Evolutionary conservation across 2,113 vertebrate species (phyloP), one percentile per base, ranked within the genome.

Genomic region (Coptodon bakossiorum): DNA sequence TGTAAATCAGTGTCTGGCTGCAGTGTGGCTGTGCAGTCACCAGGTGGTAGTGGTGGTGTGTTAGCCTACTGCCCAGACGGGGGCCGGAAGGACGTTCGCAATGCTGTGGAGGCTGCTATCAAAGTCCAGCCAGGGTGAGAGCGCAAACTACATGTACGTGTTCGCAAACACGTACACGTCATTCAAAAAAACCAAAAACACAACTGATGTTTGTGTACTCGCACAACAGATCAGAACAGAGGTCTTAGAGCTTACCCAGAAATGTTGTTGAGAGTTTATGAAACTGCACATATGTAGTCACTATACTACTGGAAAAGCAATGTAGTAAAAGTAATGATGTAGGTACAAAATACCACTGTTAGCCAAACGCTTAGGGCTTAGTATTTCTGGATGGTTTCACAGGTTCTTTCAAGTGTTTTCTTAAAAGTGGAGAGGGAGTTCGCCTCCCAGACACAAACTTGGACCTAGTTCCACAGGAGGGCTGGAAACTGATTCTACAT

Each of bases 91-190:
- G 98, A 98, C 2, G 87, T 98, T 11, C 96, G 96, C 1, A 97
- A 96, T 1, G 97, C 98, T 0, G 97, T 98, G 81, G 97, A 98
- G 82, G 96, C 97, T 0, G 97, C 97, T 3, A 92, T 95, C 84
- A 97, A 97, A 93, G 97, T 96, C 9, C 96, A 97, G 31, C 93
- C 97, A 1, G 93, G 97, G 98, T 98, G 92, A 95, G 96, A 27
- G 3, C 4, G 52, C 31, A 57, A 2, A n/a, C 53, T 24, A 56
- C 11, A 0, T 0, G 3, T 56, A 13, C 3, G 19, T 4, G 40
- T 50, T 36, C 6, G 38, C 5, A 82, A 13, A 90, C 17, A 57
- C 3, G 59, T 48, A 50, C 14, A 85, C 11, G 16, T 7, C 40
- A 29, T 7, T 76, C 40, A 76, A 1, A 17, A 6, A 6, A 3